These are phyloP conservation scores for Parasteatoda lunata DNA, from an alignment of 2,888 invertebrate genomes.

Conservation along the genomic window DNA sequence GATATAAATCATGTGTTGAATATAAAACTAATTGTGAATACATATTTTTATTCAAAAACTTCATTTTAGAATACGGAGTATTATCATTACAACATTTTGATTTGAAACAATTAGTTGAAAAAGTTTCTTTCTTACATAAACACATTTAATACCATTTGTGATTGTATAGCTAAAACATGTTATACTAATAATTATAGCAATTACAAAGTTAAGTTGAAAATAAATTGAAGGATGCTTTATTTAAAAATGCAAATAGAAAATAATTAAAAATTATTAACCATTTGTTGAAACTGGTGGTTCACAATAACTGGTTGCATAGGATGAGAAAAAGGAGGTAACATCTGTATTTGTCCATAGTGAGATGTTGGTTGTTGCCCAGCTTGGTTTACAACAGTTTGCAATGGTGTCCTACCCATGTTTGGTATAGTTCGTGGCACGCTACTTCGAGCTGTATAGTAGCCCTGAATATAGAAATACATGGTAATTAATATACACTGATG, in stretches of 20 bases:
- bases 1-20: no score
- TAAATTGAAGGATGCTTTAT: no score
- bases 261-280: constrained; percentile 16
- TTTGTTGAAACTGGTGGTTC: constrained; percentile 16
- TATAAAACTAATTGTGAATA: no score
- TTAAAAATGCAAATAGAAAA: not conserved
- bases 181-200: no score
- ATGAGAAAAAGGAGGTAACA: constrained; percentile 20
- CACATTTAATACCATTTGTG: no score
- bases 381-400: constrained; percentile 44
- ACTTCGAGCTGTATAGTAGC: constrained; percentile 18
- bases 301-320: constrained; percentile 9
- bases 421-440: constrained; percentile 22
- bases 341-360: constrained; percentile 32
- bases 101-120: no score
- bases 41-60: no score
- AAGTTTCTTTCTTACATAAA: no score
- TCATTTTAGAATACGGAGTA: no score
- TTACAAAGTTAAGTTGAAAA: no score
- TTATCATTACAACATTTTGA: no score
- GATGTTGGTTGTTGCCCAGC: constrained; percentile 30
- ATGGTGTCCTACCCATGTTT: constrained; percentile 24
- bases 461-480: constrained; percentile 10
- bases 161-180: no score
- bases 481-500: not conserved